Conservation (phyloP, 2,797 vertebrate genomes). For the Characodon lateralis region DNA sequence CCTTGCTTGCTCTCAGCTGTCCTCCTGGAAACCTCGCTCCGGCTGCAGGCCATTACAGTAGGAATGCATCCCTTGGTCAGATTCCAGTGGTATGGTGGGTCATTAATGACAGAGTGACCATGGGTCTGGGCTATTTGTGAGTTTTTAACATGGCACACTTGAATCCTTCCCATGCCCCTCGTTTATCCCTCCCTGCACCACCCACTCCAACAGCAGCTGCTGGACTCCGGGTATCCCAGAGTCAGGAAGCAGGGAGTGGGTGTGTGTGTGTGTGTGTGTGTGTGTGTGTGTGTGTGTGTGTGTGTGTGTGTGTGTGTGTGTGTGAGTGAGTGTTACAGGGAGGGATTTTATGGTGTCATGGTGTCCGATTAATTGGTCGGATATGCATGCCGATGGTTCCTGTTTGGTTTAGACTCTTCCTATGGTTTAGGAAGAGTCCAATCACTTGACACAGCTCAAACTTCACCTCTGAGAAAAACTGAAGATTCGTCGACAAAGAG, state of each 20-base stretch:
- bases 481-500: conserved; percentile 3
- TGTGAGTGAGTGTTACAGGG: conserved; percentile 41
- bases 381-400: conserved; percentile 64
- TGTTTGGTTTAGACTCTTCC: too few relatives aligned
- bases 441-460: conserved; percentile 44
- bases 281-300: conserved; percentile 35
- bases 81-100: conserved; percentile 77
- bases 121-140: conserved; percentile 75
- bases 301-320: conserved; percentile 57
- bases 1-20: conserved; percentile 80
- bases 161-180: conserved; percentile 75
- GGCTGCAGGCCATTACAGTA: conserved; percentile 84
- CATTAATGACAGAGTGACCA: conserved; percentile 79
- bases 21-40: conserved; percentile 79
- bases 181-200: conserved; percentile 38
- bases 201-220: conserved; percentile 73
- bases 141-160: conserved; percentile 80
- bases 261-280: conserved; percentile 45
- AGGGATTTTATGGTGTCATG: conserved; percentile 65
- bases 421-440: conserved; percentile 40
- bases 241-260: conserved; percentile 63
- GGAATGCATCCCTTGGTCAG: conserved; percentile 83
- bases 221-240: conserved; percentile 67
- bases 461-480: conserved; percentile 28
- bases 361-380: conserved; percentile 69